phyloP scores from a whole-genome alignment of 2,888 invertebrate genomes.

The Chymomyza amoena region DNA sequence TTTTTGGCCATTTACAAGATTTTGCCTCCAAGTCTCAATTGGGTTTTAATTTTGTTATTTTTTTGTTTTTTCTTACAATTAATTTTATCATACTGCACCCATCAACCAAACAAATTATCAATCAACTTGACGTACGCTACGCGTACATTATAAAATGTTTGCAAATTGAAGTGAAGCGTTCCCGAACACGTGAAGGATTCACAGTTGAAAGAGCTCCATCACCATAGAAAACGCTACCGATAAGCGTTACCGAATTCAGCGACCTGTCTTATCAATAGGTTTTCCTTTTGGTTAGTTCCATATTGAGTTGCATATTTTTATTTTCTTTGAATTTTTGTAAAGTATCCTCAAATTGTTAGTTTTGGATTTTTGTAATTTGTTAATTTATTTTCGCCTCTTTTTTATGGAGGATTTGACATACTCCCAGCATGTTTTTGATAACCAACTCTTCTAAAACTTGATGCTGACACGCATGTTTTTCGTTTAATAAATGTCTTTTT shows the following conservation, averaged over 20 bases:
- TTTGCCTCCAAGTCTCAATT: conserved; percentile 52
- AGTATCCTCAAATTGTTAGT: conserved; percentile 2
- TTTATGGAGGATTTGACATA: background rate
- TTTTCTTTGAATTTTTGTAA: conserved; percentile 20
- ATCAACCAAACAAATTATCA: conserved; percentile 38
- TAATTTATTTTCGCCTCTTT: conserved; percentile 12
- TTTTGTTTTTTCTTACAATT: conserved; percentile 53
- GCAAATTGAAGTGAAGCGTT: conserved; percentile 84
- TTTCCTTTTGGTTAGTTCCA: conserved; percentile 56
- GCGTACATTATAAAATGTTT: conserved; percentile 21
- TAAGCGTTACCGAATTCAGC: conserved; percentile 35
- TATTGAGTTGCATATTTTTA: conserved; percentile 37
- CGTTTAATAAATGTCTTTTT: background rate
- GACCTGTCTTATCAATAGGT: conserved; percentile 45
- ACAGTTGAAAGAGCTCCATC: conserved; percentile 82
- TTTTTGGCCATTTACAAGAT: conserved; percentile 7
- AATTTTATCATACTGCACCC: conserved; percentile 40
- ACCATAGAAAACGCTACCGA: conserved; percentile 62
- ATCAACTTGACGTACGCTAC: conserved; percentile 18
- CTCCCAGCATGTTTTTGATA: background rate
- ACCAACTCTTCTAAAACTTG: background rate
- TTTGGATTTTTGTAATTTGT: conserved; percentile 22
- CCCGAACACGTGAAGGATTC: conserved; percentile 87
- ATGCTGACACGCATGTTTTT: background rate
- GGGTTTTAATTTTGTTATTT: conserved; percentile 44